phyloP scores from a whole-genome alignment of 1,140 invertebrate genomes.

The Lepidotrigona ventralis region DNA sequence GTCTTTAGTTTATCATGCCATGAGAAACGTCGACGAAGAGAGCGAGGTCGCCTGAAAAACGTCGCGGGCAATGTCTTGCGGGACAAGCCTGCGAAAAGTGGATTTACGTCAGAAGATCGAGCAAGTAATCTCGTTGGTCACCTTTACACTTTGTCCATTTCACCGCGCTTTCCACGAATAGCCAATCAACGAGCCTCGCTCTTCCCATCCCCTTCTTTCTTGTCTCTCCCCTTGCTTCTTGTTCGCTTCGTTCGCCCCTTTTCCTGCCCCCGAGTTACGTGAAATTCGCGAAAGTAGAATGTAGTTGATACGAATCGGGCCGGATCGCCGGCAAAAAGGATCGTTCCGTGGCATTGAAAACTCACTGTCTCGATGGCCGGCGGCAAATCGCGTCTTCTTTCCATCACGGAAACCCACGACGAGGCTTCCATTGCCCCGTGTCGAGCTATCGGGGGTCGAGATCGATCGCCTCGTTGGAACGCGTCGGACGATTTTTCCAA shows the following conservation, averaged over 20 bases:
- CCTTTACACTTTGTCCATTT: slow-evolving; percentile 40
- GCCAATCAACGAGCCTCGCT: slow-evolving; percentile 20
- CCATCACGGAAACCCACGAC: slow-evolving; percentile 16
- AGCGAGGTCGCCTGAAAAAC: background rate
- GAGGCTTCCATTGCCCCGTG: slow-evolving; percentile 22
- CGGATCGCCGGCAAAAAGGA: slow-evolving; percentile 22
- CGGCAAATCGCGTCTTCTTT: slow-evolving; percentile 32
- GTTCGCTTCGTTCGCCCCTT: too few relatives aligned
- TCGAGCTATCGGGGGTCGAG: slow-evolving; percentile 10
- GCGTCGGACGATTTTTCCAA: background rate
- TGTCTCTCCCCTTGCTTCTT: background rate
- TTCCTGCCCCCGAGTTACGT: slow-evolving; percentile 23
- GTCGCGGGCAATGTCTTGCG: background rate
- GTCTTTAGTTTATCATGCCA: background rate
- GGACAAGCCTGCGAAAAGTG: slow-evolving; percentile 6
- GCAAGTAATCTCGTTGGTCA: slow-evolving; percentile 33
- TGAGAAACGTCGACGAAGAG: background rate
- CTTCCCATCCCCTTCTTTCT: too few relatives aligned
- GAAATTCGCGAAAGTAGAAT: slow-evolving; percentile 24
- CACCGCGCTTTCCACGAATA: slow-evolving; percentile 2
- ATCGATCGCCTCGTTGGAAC: background rate
- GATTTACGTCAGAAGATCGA: slow-evolving; percentile 39
- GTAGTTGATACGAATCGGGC: background rate
- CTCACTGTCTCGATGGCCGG: slow-evolving; percentile 38
- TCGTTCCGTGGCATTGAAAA: slow-evolving; percentile 45